Evolutionary conservation across 2,888 invertebrate species (phyloP), one percentile per base, ranked within the genome.

Genomic region (Melitaea athalia): DNA sequence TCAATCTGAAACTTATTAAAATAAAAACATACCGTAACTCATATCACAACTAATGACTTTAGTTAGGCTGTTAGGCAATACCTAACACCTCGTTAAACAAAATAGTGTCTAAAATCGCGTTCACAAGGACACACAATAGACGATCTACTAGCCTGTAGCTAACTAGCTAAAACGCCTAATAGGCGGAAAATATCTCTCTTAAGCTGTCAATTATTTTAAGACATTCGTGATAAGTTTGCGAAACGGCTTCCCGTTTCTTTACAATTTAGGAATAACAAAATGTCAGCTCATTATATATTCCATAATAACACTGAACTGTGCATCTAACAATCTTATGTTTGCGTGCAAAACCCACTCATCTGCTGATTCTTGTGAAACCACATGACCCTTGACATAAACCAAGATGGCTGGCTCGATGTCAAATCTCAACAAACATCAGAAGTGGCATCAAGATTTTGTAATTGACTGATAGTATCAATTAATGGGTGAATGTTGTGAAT

Each of bases 361-460:
- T 83, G 80, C 80, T 81, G 89, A 89, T 89, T 91, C 87, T 70
- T 67, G 61, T 52, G 69, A 77, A 82, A 83, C 84, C 79, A 42
- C 81, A 72, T 83, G 85, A 91, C 87, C 91, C 89, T 79, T 91
- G 91, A 86, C 88, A 86, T 82, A 78, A 83, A 86, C 81, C 83
- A 89, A 91, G 83, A 91, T 89, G 90, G 89, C 86, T 76, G 84
- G 78, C 68, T 74, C 79, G 79, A 85, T 88, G 89, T 88, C 89
- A 87, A 86, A 88, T 81, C 83, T 82, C 47, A 59, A 12, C 12
- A 33, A 15, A 59, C 57, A 43, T 65, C 17, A 52, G 55, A 50
- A 63, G 33, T 42, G 57, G 57, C 57, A 57, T 57, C 55, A n/a
- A 14, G 14, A 53, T 53, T 31, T 53, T 53, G 53, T 55, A 14